Conservation (phyloP, 2,113 vertebrate genomes). For the Anguilla japonica region DNA sequence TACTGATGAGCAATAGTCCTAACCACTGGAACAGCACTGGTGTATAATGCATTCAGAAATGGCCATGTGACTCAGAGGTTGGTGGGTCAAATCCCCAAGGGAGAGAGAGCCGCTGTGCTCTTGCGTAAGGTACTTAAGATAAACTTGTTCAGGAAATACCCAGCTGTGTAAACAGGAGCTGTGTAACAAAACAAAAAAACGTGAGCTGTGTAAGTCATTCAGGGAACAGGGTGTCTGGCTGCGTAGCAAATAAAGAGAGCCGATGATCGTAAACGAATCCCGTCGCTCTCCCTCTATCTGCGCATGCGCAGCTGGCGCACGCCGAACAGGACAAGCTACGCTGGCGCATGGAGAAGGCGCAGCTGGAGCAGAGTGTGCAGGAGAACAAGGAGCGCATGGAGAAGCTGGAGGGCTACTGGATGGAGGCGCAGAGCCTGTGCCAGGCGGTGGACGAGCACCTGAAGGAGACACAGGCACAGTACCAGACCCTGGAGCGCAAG, state of each 20-base stretch:
- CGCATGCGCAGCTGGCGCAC: constrained; percentile 78
- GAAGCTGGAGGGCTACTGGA: constrained; percentile 98
- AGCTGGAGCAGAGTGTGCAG: constrained; percentile 94
- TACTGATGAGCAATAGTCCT: no score
- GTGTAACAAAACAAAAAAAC: no score
- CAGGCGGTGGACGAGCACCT: constrained; percentile 97
- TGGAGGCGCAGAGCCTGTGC: constrained; percentile 95
- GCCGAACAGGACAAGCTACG: constrained; percentile 92
- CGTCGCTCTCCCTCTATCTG: not conserved
- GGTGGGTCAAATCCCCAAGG: no score
- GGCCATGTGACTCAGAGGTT: no score
- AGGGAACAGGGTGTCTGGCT: no score
- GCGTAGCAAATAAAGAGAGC: no score
- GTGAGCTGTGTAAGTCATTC: no score
- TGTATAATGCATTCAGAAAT: no score
- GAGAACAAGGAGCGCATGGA: constrained; percentile 99
- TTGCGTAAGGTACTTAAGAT: no score
- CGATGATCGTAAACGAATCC: not conserved
- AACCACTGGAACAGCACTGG: no score
- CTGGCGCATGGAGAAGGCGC: constrained; percentile 91
- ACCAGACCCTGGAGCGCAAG: constrained; percentile 96
- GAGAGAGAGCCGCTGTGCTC: no score
- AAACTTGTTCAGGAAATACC: no score
- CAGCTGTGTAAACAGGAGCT: not conserved
- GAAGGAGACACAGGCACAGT: constrained; percentile 96